These are phyloP conservation scores for Fukomys damarensis DNA, from an alignment of 2,113 vertebrate species.

Conservation along the genomic window DNA sequence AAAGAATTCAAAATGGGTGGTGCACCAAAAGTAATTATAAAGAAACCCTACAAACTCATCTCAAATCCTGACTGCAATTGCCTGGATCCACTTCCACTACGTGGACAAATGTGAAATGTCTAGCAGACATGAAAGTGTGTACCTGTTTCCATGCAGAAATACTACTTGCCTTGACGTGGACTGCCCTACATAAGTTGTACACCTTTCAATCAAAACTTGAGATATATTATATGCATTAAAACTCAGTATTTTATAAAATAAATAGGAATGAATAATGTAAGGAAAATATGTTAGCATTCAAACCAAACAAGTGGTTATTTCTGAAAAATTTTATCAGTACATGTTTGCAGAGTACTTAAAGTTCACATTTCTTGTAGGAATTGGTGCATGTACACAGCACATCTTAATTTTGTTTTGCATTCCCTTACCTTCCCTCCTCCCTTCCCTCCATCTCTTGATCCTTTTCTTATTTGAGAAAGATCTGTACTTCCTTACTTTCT, in stretches of 20 bases:
- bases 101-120: neutral
- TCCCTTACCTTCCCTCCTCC: neutral
- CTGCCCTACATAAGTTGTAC: neutral
- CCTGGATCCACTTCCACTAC: too few species aligned
- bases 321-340: neutral
- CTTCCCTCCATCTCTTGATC: neutral
- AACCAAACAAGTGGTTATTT: neutral
- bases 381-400: neutral
- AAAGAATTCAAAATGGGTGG: neutral
- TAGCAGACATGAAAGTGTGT: neutral
- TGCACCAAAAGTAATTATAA: neutral
- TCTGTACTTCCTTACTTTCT: neutral
- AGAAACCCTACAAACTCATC: neutral
- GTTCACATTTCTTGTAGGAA: neutral
- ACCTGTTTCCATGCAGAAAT: neutral
- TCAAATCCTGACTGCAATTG: neutral
- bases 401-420: neutral
- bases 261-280: neutral
- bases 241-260: neutral
- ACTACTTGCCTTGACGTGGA: neutral
- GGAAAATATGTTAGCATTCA: neutral
- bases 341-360: neutral
- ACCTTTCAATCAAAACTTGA: neutral
- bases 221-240: neutral
- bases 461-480: neutral